Evolutionary conservation across 1,140 invertebrate species (phyloP), one percentile per base, ranked within the genome.

Genomic region (Sinella curviseta): DNA sequence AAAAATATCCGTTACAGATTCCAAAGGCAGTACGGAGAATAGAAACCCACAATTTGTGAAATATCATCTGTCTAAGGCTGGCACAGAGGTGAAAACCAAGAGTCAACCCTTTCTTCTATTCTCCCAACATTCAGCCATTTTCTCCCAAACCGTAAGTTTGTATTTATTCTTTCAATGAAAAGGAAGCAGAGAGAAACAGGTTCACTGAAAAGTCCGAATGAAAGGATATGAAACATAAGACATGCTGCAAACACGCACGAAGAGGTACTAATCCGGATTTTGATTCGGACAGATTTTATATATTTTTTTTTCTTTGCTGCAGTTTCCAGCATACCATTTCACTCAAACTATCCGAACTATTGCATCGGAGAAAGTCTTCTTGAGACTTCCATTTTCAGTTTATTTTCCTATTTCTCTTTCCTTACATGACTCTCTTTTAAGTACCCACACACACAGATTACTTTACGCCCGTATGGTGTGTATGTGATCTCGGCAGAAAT

Each of bases 221-320:
- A 26, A 14, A 60, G 14, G 12, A 60, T 60, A 60, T 70, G 26
- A 30, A 70, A 70, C 57, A 17, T 70, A 30, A 70, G 31, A 70
- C 14, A n/a, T 60, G 57, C 17, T 60, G 24, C 24, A 60, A 16
- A 33, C 65, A 70, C 65, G 65, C 65, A 70, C 65, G 65, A 31
- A 70, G 26, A 24, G 65, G 24, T 70, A 70, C 14, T 70, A 70
- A 70, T 70, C 65, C 65, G 65, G 65, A 70, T 70, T 60, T 60
- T 60, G 12, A 60, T 60, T 60, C 65, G 8, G 31, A 31, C 31
- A 30, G 65, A 17, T 30, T 70, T n/a, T n/a, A n/a, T n/a, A n/a
- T n/a, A n/a, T n/a, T n/a, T n/a, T 70, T 70, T 70, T 30, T 70
- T n/a, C 65, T 65, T n/a, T 33, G 30, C 31, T 70, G 65, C 65